These are phyloP conservation scores for Lampropteryx suffumata DNA, from an alignment of 2,888 invertebrate species.

Conservation along the genomic window DNA sequence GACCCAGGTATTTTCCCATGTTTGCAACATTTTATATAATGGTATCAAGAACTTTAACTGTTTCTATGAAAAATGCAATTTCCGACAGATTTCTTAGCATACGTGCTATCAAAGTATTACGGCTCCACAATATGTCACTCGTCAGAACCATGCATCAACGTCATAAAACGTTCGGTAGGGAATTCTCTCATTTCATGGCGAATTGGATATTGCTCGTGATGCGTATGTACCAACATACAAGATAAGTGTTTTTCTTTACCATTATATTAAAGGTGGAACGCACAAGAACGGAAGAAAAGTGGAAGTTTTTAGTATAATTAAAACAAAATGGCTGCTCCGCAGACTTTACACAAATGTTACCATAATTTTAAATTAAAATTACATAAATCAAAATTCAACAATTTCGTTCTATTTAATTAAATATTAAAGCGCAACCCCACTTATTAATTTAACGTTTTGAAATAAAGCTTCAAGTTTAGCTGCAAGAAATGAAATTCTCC, in stretches of 20 bases:
- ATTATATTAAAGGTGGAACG: not conserved
- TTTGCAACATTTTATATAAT: too few species aligned
- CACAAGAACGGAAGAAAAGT: too few species aligned
- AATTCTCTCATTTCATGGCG: constrained; percentile 37
- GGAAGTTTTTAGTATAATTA: too few species aligned
- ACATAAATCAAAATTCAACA: constrained; percentile 12
- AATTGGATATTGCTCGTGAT: constrained; percentile 26
- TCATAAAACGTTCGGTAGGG: constrained; percentile 36
- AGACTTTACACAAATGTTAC: not conserved
- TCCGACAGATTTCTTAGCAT: too few species aligned
- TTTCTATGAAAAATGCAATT: not conserved
- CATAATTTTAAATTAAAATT: not conserved
- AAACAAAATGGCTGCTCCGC: too few species aligned
- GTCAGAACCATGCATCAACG: constrained; percentile 33
- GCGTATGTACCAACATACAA: not conserved
- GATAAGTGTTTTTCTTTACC: not conserved
- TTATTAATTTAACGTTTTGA: constrained; percentile 19
- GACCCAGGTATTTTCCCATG: too few species aligned
- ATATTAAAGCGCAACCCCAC: constrained; percentile 12
- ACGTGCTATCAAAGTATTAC: constrained; percentile 1
- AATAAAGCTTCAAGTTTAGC: constrained; percentile 11
- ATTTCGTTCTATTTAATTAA: constrained; percentile 15
- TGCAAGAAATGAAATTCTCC: constrained; percentile 10
- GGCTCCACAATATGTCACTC: constrained; percentile 6
- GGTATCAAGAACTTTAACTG: too few species aligned